Evolutionary conservation across 2,797 vertebrate species (phyloP).

Genomic region (Thalassophryne amazonica): DNA sequence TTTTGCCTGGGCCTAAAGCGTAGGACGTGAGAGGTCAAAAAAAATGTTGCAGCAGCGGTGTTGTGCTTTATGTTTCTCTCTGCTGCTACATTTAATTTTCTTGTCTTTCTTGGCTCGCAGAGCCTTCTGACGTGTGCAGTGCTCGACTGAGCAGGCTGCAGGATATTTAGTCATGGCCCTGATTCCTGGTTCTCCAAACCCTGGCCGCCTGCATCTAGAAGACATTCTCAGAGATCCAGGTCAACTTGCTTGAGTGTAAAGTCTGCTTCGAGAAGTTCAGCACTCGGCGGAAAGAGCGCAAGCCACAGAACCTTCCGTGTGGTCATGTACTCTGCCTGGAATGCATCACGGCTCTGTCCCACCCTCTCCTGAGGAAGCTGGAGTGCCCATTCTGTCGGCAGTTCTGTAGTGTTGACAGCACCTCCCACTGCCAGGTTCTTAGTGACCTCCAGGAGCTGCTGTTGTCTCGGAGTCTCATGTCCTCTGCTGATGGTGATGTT

Average conservation of each 20-base stretch:
- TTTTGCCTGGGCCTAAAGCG: constrained; percentile 49
- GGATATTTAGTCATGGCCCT: constrained; percentile 55
- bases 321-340: constrained; percentile 89
- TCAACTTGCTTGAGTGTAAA: constrained; percentile 89
- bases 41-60: constrained; percentile 19
- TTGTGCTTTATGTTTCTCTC: constrained; percentile 12
- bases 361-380: constrained; percentile 74
- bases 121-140: neutral
- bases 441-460: constrained; percentile 87
- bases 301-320: constrained; percentile 86
- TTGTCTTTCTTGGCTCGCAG: constrained; percentile 10
- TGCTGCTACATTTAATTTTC: neutral
- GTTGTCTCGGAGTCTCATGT: constrained; percentile 25
- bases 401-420: constrained; percentile 76
- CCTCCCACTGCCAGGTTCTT: constrained; percentile 85
- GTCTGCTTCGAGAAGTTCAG: constrained; percentile 91
- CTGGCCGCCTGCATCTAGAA: constrained; percentile 37
- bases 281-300: constrained; percentile 61
- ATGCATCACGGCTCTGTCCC: constrained; percentile 82
- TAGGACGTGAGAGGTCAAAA: constrained; percentile 32
- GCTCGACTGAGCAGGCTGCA: neutral
- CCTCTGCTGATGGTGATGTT: constrained; percentile 8
- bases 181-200: constrained; percentile 4
- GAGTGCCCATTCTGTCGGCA: constrained; percentile 92
- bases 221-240: constrained; percentile 79